Evolutionary conservation across 2,797 vertebrate species (phyloP), one percentile per base, ranked within the genome.

Genomic region (Cynopterus sphinx): DNA sequence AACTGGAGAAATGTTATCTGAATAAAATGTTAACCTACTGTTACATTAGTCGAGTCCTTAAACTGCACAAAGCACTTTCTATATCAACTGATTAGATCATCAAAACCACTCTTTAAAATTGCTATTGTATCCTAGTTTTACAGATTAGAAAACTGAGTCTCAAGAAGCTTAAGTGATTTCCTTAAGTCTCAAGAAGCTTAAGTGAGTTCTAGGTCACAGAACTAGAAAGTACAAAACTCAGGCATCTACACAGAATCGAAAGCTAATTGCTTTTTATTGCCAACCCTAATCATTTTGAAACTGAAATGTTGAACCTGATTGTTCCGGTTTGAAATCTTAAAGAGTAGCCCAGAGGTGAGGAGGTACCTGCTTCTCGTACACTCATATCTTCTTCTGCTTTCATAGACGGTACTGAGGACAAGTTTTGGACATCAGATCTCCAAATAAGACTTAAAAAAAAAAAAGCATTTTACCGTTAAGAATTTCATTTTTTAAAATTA

Each of bases 141-240:
- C 61, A 88, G 39, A 82, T 90, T 82, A 96, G 78, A 53, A 94
- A 87, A 77, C 81, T 36, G 84, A 88, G 41, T 82, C 65, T 92
- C 61, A 49, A 16, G 24, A 79, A 83, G 28, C 19, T 31, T 39
- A 63, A 65, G 31, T 90, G 39, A 33, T 13, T 49, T 49, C 16
- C 49, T 49, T 49, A 33, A 33, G 33, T 33, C 33, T 33, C 33
- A 33, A 33, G 24, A 78, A 82, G 28, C 19, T 28, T 39, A 63
- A 63, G 31, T 90, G 36, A n/a, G 33, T 77, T 85, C 77, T 51
- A 91, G 53, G 17, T 90, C 57, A 82, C 9, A 31, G 57, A 71
- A 77, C 41, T 16, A 83, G 19, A 71, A 68, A 96, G 63, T 59
- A 0, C 43, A 88, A 79, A 41, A 91, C 53, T 85, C 71, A 90